Evolutionary conservation across 2,888 invertebrate genomes (phyloP).

Genomic region (Smittia aterrima): DNA sequence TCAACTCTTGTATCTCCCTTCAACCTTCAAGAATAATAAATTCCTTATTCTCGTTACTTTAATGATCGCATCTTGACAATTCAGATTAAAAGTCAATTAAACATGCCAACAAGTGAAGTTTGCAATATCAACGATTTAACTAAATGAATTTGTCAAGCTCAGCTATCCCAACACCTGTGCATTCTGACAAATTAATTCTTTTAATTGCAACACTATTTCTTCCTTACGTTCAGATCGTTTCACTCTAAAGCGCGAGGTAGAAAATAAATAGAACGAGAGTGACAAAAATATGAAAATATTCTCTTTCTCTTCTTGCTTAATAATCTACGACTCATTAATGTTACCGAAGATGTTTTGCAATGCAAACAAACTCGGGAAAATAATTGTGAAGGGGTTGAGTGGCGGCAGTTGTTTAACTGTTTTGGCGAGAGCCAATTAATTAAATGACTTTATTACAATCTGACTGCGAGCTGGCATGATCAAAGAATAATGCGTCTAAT

Average conservation of each 20-base stretch:
- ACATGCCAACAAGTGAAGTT: not conserved
- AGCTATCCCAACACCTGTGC: not conserved
- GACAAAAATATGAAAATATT: not conserved
- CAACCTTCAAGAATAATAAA: no score
- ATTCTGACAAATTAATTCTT: constrained; percentile 7
- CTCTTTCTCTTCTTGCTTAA: not conserved
- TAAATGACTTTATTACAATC: not conserved
- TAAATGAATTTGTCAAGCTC: not conserved
- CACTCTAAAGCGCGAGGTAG: not conserved
- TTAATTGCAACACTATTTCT: not conserved
- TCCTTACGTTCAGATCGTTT: not conserved
- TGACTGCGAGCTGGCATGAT: not conserved
- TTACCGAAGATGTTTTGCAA: not conserved
- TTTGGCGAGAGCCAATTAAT: not conserved
- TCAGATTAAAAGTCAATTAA: not conserved
- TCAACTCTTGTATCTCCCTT: no score
- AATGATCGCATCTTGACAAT: not conserved
- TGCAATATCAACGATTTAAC: not conserved
- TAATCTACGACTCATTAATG: constrained; percentile 3
- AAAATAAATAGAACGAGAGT: not conserved
- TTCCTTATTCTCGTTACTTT: no score
- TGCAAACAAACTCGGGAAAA: constrained; percentile 1
- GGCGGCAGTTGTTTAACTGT: not conserved
- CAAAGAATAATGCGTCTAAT: constrained; percentile 11
- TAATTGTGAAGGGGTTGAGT: not conserved